phyloP scores from a whole-genome alignment of 2,797 vertebrate genomes.

The Allobates femoralis region DNA sequence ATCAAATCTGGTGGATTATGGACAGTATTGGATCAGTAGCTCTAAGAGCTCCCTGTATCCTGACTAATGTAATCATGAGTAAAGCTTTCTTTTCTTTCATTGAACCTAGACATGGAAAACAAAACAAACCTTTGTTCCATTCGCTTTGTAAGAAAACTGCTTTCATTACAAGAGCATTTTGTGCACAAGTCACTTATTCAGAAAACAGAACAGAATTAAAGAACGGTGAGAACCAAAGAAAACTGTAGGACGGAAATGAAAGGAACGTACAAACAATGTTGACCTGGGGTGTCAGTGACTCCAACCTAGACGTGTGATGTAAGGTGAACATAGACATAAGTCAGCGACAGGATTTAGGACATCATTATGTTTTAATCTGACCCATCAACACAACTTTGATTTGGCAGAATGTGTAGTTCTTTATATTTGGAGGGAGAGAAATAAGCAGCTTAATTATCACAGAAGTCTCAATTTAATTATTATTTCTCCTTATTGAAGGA shows the following conservation, averaged over 20 bases:
- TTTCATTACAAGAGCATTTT: conserved; percentile 35
- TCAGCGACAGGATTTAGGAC: too few relatives aligned
- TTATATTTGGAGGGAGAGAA: too few relatives aligned
- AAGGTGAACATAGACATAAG: background rate
- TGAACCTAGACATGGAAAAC: conserved; percentile 18
- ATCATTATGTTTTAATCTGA: too few relatives aligned
- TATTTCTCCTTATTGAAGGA: background rate
- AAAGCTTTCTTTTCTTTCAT: conserved; percentile 44
- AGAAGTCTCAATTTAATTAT: background rate
- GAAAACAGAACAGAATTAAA: conserved; percentile 21
- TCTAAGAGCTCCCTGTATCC: conserved; percentile 40
- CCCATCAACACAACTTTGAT: too few relatives aligned
- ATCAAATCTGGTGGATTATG: conserved; percentile 64
- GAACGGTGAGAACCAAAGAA: background rate
- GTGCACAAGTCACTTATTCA: conserved; percentile 28
- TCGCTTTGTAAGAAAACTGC: background rate
- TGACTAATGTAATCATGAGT: conserved; percentile 18
- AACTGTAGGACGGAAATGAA: conserved; percentile 3
- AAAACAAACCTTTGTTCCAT: conserved; percentile 33
- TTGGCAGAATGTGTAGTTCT: too few relatives aligned
- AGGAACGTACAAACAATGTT: background rate
- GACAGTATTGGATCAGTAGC: conserved; percentile 61
- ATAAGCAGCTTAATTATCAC: background rate
- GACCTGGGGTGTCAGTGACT: background rate
- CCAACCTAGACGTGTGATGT: background rate